phyloP scores from a whole-genome alignment of 2,888 invertebrate genomes.

The Folsomia manolachei region DNA sequence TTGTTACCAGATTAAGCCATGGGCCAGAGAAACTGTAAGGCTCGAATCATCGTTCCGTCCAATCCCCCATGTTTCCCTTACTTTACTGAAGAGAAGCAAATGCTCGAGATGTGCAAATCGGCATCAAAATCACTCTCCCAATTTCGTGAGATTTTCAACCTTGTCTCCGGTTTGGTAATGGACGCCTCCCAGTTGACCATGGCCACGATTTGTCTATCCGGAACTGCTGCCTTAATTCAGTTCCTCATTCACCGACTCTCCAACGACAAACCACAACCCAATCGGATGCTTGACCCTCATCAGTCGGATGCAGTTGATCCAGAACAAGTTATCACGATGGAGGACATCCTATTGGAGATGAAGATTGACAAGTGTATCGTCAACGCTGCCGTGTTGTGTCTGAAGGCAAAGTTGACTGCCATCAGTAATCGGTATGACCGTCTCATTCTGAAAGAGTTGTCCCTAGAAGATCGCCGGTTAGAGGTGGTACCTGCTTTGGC shows the following conservation, averaged over 20 bases:
- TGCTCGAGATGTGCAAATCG: not conserved
- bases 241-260: constrained; percentile 11
- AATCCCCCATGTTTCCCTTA: constrained; percentile 22
- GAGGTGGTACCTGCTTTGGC: constrained; percentile 36
- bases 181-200: not conserved
- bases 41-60: constrained; percentile 4
- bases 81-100: constrained; percentile 10
- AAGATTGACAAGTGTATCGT: constrained; percentile 31
- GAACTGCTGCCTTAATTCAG: constrained; percentile 13
- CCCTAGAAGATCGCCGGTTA: constrained; percentile 23
- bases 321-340: not conserved
- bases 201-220: constrained; percentile 4
- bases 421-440: constrained; percentile 33
- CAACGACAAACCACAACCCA: not conserved
- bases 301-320: not conserved
- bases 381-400: constrained; percentile 19
- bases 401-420: constrained; percentile 33
- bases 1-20: too few species aligned
- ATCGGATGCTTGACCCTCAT: not conserved
- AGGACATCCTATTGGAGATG: constrained; percentile 26
- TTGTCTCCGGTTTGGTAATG: not conserved
- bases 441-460: constrained; percentile 21
- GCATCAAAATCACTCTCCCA: not conserved
- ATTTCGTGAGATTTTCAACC: not conserved
- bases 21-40: constrained; percentile 22